Evolutionary conservation across 1,140 invertebrate species (phyloP).

Genomic region (Leptinotarsa lineolata): DNA sequence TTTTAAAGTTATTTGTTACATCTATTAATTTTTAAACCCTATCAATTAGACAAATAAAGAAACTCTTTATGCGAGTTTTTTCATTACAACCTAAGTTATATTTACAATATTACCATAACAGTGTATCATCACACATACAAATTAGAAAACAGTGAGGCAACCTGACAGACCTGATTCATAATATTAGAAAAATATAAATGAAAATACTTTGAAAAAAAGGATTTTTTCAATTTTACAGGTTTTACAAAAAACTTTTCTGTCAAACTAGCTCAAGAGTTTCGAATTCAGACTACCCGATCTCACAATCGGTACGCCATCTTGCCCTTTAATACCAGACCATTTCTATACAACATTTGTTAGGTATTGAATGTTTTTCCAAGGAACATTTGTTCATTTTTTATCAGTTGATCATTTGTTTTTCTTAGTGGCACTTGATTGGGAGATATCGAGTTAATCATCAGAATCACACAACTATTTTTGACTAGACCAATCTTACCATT

Average conservation of each 20-base stretch:
- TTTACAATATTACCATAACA: conserved; percentile 43
- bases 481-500: conserved; percentile 50
- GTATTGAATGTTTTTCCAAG: conserved; percentile 52
- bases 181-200: neutral
- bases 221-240: neutral
- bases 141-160: neutral
- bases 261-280: neutral
- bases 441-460: conserved; percentile 50
- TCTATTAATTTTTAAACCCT: conserved; percentile 47
- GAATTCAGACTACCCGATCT: conserved; percentile 48
- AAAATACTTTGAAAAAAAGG: neutral
- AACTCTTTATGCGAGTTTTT: conserved; percentile 49
- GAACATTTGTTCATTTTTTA: conserved; percentile 50
- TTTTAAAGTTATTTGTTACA: conserved; percentile 45
- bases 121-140: conserved; percentile 14
- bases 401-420: conserved; percentile 24
- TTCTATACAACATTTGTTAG: conserved; percentile 36
- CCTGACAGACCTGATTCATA: neutral
- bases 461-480: conserved; percentile 38
- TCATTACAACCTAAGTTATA: conserved; percentile 45
- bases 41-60: conserved; percentile 48
- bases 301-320: conserved; percentile 48
- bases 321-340: conserved; percentile 53
- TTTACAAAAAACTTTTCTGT: neutral
- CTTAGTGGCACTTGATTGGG: conserved; percentile 49